A percentile compares a stretch with the other conserved stretches of the same genome.
phyloP scores from a whole-genome alignment of 2,113 vertebrate species.

The Ranitomeya imitator region DNA sequence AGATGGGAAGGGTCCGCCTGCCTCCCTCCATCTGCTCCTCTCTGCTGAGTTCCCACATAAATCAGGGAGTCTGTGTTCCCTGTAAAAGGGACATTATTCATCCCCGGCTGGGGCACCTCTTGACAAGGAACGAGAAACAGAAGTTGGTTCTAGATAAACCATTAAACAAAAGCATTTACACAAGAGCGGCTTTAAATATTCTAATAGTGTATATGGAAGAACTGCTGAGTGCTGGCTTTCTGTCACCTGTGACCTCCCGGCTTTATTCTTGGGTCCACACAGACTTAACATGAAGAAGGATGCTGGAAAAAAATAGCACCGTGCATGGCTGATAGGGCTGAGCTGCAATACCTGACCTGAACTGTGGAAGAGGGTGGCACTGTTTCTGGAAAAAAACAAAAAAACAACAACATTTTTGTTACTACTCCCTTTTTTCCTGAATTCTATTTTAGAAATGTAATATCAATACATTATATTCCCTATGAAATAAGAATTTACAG shows the following conservation, averaged over 20 bases:
- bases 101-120: slow-evolving; percentile 60
- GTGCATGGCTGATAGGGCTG: too few relatives aligned
- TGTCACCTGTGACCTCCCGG: slow-evolving; percentile 46
- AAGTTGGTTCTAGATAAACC: slow-evolving; percentile 73
- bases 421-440: too few relatives aligned
- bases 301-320: not conserved
- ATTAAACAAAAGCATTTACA: slow-evolving; percentile 69
- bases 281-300: not conserved
- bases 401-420: too few relatives aligned
- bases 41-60: slow-evolving; percentile 69
- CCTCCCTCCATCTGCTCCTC: slow-evolving; percentile 43
- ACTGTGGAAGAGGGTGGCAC: not conserved
- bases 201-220: slow-evolving; percentile 46
- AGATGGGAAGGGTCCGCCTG: slow-evolving; percentile 35
- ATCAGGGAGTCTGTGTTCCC: slow-evolving; percentile 70
- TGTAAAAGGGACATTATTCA: slow-evolving; percentile 70
- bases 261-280: slow-evolving; percentile 5
- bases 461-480: too few relatives aligned
- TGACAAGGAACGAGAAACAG: slow-evolving; percentile 78
- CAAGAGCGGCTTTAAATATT: slow-evolving; percentile 60
- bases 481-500: too few relatives aligned
- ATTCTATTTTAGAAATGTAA: too few relatives aligned
- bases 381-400: not conserved
- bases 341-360: not conserved
- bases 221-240: slow-evolving; percentile 42